Percentiles rank a stretch among this genome's conserved stretches.
Evolutionary conservation across 2,888 invertebrate species (phyloP).

Genomic region (Gastracanthus pulcherrimus): DNA sequence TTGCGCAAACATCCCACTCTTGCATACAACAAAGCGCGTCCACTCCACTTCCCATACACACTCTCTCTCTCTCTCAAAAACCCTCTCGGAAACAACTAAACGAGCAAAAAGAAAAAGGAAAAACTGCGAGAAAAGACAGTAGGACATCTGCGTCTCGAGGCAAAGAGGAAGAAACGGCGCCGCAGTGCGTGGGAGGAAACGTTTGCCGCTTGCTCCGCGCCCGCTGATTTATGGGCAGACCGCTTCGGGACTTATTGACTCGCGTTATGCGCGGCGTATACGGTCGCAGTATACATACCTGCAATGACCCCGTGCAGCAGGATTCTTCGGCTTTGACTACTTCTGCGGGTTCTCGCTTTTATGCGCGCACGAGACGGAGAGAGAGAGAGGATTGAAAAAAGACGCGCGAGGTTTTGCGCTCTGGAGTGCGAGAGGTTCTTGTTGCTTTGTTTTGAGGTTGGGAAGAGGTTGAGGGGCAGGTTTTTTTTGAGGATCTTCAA

Average conservation of each 20-base stretch:
- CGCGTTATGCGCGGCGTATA: not conserved
- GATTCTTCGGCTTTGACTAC: not conserved
- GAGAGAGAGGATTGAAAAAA: constrained; percentile 3
- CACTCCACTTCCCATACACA: too few species aligned
- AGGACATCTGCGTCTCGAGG: too few species aligned
- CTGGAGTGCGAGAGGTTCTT: not conserved
- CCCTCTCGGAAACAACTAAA: not conserved
- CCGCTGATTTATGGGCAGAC: constrained; percentile 30
- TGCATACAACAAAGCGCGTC: too few species aligned
- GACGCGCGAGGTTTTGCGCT: not conserved
- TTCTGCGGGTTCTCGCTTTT: not conserved
- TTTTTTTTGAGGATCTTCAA: too few species aligned
- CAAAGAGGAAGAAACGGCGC: not conserved
- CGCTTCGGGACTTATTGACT: constrained; percentile 47
- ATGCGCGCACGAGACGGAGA: too few species aligned
- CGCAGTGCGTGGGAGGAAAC: constrained; percentile 23
- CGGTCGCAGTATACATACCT: not conserved
- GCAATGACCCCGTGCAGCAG: not conserved
- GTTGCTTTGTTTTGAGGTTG: not conserved
- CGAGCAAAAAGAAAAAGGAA: not conserved
- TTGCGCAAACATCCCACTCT: too few species aligned
- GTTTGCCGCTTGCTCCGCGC: too few species aligned
- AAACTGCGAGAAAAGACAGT: too few species aligned
- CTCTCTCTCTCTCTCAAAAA: not conserved
- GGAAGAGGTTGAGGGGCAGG: too few species aligned